Evolutionary conservation across 2,113 vertebrate species (phyloP).

Genomic region (Hiodon tergisus): DNA sequence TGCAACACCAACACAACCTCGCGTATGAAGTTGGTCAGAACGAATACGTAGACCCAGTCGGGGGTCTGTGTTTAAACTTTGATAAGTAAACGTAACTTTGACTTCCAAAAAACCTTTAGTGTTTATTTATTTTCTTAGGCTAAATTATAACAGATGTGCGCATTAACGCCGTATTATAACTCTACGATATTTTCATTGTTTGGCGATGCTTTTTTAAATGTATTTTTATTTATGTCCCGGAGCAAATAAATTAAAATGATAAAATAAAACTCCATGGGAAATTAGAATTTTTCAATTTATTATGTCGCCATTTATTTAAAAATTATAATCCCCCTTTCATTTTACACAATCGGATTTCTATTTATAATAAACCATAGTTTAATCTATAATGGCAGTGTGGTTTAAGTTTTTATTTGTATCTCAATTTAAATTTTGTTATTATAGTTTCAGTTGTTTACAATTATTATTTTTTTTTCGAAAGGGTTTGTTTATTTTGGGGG

Average conservation of each 20-base stretch:
- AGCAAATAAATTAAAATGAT: not conserved
- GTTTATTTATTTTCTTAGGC: slow-evolving; percentile 6
- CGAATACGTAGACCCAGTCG: not conserved
- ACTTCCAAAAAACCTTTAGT: not conserved
- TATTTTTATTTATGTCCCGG: not conserved
- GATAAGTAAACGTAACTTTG: not conserved
- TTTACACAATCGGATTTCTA: not conserved
- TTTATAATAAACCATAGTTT: slow-evolving; percentile 8
- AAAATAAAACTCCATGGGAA: slow-evolving; percentile 16
- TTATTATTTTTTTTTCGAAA: not conserved
- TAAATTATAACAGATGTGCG: not conserved
- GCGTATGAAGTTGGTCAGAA: not conserved
- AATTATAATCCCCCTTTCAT: slow-evolving; percentile 3
- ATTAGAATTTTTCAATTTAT: slow-evolving; percentile 11
- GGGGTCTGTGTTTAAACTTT: not conserved
- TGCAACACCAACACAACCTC: slow-evolving; percentile 10
- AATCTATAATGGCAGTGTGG: not conserved
- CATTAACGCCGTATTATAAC: not conserved
- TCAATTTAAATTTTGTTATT: not conserved
- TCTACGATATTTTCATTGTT: not conserved
- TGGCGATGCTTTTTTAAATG: not conserved
- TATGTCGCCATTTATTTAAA: not conserved
- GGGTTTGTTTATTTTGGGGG: slow-evolving; percentile 6
- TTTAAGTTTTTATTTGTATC: not conserved
- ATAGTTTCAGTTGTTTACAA: slow-evolving; percentile 3